Conservation (phyloP, 2,113 vertebrate species). For the Phoenicopterus ruber region DNA sequence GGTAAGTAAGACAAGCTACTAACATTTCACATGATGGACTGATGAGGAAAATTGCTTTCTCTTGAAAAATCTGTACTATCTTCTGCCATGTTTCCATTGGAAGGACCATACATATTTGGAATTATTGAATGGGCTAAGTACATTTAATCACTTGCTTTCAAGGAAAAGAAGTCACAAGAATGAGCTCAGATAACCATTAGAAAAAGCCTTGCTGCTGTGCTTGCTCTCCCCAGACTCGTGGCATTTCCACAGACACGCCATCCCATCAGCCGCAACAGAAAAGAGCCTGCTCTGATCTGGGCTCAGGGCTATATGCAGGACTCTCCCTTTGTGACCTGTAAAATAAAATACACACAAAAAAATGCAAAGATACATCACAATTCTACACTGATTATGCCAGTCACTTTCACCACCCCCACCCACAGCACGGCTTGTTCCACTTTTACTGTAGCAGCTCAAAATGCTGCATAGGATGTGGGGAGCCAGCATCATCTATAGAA, state of each 20-base stretch:
- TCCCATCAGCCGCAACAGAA: conserved; percentile 72
- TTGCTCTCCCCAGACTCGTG: not conserved
- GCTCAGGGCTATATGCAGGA: conserved; percentile 72
- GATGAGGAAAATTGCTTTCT: not conserved
- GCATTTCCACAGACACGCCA: conserved; percentile 70
- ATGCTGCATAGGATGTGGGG: not conserved
- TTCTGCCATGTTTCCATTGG: not conserved
- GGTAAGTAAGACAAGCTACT: not conserved
- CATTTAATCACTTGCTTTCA: not conserved
- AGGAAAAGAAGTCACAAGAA: not conserved
- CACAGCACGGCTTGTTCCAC: not conserved
- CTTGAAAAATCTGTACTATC: not conserved
- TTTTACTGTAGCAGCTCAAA: not conserved
- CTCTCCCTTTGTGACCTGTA: conserved; percentile 73
- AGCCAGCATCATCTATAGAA: not conserved
- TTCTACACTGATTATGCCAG: not conserved
- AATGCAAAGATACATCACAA: not conserved
- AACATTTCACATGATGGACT: not conserved
- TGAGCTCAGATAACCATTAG: not conserved
- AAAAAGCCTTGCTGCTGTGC: not conserved
- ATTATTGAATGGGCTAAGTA: not conserved
- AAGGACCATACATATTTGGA: not conserved
- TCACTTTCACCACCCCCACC: not conserved
- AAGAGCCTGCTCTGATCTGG: conserved; percentile 61
- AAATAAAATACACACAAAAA: not conserved